Evolutionary conservation across 1,140 invertebrate genomes (phyloP), one percentile per base, ranked within the genome.

Genomic region (Branchinecta lindahli): DNA sequence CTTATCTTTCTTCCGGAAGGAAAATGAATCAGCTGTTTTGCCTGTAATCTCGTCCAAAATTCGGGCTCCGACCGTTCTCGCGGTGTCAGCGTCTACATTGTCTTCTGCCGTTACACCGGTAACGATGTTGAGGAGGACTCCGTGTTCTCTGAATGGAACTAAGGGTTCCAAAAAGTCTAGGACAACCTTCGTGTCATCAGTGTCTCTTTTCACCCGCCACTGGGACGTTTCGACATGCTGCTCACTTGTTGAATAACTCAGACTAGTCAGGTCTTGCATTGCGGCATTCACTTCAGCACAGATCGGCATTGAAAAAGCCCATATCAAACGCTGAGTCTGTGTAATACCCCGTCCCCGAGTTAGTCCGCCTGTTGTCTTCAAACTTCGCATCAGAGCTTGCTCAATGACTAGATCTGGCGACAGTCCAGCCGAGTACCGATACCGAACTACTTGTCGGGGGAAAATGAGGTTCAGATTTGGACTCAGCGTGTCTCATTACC

Each of bases 391-490:
- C 8, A 70, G 69, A 8, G 21, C 46, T 44, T 70, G 69, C 65
- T 70, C 69, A 44, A 69, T 69, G n/a, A 65, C 68, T 21, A 70
- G 10, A 67, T 70, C 69, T 68, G 69, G 12, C 44, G 46, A 66
- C 10, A 70, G 15, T 67, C 69, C 69, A 67, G 69, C 45, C 69
- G n/a, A n/a, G n/a, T n/a, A n/a, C n/a, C n/a, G n/a, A n/a, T n/a
- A n/a, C n/a, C n/a, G n/a, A n/a, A n/a, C n/a, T n/a, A n/a, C n/a
- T n/a, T n/a, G n/a, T n/a, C n/a, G n/a, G n/a, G n/a, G n/a, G n/a
- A n/a, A n/a, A n/a, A n/a, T n/a, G n/a, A n/a, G n/a, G n/a, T n/a
- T n/a, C n/a, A n/a, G n/a, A n/a, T n/a, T n/a, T n/a, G n/a, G n/a
- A n/a, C n/a, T n/a, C n/a, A n/a, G n/a, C n/a, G n/a, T n/a, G n/a